Evolutionary conservation across 2,888 invertebrate genomes (phyloP), one percentile per base, ranked within the genome.

Genomic region (Eristalis pertinax): DNA sequence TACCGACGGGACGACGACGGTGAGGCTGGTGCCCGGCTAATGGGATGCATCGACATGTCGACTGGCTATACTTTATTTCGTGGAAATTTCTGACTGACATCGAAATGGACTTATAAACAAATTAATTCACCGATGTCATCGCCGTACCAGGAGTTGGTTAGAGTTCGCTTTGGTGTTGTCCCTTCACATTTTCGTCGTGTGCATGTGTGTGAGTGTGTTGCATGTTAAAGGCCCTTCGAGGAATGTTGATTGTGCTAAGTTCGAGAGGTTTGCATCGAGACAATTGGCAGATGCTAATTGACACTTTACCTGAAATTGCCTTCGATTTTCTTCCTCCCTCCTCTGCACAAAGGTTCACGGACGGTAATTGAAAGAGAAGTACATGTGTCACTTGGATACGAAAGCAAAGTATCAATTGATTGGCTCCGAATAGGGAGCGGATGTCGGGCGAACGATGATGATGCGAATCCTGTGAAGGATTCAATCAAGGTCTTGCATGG

Each of bases 81-180:
- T 89, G 88, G 89, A 89, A 89, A 89, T 89, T 89, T 89, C 89
- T 86, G 86, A 83, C 87, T 89, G 89, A 89, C 89, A 89, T 88
- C 84, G 89, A 89, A 89, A 89, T 88, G 89, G 89, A 89, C 89
- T 89, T 88, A 86, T 89, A 89, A 89, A 89, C 89, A 89, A 89
- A 89, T 89, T 89, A 89, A 89, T 89, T 89, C 89, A 89, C 81
- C 88, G 85, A 89, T 88, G 89, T 87, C 89, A 89, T 81, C 84
- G 64, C 80, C 75, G 79, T 79, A 82, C 78, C 82, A 67, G 68
- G 81, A 82, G 79, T 74, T 65, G 43, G 62, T 67, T 69, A 62
- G 43, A 29, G 69, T 50, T 73, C 2, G 50, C 38, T 58, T 72
- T 63, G 72, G 75, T 85, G 74, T 82, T 29, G 72, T 82, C 75